A percentile compares a stretch with the other conserved stretches of the same genome.
phyloP scores from a whole-genome alignment of 2,113 vertebrate genomes.

The Hippocampus mohnikei region DNA sequence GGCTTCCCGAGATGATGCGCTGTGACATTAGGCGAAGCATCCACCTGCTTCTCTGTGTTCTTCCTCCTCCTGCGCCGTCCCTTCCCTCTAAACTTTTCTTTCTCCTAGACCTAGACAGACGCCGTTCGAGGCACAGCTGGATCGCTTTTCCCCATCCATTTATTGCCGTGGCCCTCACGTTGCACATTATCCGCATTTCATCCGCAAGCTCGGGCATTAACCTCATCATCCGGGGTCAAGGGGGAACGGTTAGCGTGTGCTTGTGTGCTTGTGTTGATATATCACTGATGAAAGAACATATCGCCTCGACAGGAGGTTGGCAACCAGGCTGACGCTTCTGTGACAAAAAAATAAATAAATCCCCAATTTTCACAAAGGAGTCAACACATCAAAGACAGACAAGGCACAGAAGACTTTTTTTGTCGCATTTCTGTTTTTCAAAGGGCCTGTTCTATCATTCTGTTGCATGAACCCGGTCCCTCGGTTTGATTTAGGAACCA shows the following conservation, averaged over 20 bases:
- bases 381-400: constrained; percentile 44
- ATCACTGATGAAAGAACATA: constrained; percentile 36
- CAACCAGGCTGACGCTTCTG: constrained; percentile 17
- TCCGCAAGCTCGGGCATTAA: constrained; percentile 35
- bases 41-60: constrained; percentile 30
- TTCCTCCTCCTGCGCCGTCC: constrained; percentile 5
- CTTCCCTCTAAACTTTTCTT: constrained; percentile 22
- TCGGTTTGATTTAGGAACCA: constrained; percentile 39
- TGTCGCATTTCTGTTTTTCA: constrained; percentile 50
- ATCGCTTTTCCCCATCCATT: constrained; percentile 60
- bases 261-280: constrained; percentile 34
- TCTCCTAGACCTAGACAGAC: constrained; percentile 52
- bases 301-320: constrained; percentile 1
- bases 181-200: constrained; percentile 39
- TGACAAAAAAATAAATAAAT: constrained; percentile 35
- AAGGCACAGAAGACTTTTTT: constrained; percentile 44
- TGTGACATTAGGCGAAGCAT: constrained; percentile 39
- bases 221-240: constrained; percentile 43
- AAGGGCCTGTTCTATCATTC: constrained; percentile 50
- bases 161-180: constrained; percentile 37
- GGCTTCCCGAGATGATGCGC: constrained; percentile 41
- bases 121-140: constrained; percentile 64
- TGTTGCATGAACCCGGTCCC: constrained; percentile 44
- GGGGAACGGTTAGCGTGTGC: constrained; percentile 20
- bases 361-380: constrained; percentile 38